Base-by-base conservation (phyloP, 2,888 invertebrate species). In the Periphyllus acericola region DNA sequence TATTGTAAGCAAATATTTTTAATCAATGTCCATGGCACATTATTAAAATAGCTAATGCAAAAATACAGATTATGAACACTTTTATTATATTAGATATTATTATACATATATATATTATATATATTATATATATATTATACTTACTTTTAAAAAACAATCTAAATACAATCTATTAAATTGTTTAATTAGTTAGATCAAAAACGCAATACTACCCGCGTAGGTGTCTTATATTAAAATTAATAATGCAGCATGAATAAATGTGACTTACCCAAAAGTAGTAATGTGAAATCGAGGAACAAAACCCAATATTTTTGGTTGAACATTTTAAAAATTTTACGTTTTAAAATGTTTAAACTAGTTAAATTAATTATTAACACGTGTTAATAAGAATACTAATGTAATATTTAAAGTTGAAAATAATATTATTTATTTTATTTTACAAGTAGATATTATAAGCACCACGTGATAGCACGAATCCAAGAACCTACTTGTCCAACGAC, bases 251-350 rank as follows among this genome's bases (percentile, higher is more conserved):
- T 60, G 21, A 60, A 25, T 60, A 60, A 60, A 60, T 60, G 32
- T 32, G 17, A 87, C 87, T 87, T n/a, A 87, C 87, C 32, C 21
- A 66, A 46, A 11, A 87, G 25, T 46, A 87, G 66, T n/a, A 87
- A 14, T 14, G 34, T 25, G 9, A 75, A 46, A n/a, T 87, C 87
- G n/a, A 87, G 80, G 46, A 74, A 46, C n/a, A 87, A 6, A 34
- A 81, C 25, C 87, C 87, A 87, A 66, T 32, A 32, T 52, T 87
- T 87, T 75, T 87, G 80, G 8, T 75, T 87, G 40, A 81, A 66
- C 87, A 87, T 87, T 87, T 74, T 85, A 8, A 36, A 46, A 40
- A 14, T 66, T 14, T 17, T 32, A 40, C 4, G n/a, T 46, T 40
- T 6, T 11, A 68, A 40, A 81, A 68, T 21, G 19, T 68, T 29